Base-by-base conservation (phyloP, 2,113 vertebrate genomes). In the Murina feae region DNA sequence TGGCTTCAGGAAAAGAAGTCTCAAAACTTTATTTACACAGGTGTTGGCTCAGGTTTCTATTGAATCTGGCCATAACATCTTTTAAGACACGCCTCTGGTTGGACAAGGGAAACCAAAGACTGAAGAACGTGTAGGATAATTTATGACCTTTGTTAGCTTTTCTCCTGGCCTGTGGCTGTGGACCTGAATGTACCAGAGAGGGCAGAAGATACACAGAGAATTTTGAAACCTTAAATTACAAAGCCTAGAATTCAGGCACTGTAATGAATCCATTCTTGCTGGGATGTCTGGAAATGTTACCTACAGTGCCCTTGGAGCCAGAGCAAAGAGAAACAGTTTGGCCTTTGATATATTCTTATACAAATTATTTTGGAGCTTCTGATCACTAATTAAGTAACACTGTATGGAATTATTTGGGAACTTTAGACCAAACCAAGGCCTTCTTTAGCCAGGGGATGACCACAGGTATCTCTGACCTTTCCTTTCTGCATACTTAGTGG, bases 11-110 rank as follows among this genome's bases (percentile, higher is more conserved):
- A 92, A 95, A 97, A 95, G 92, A 94, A 96, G 58, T 69, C 69
- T 96, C 95, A 96, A 97, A 78, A 95, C 75, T 91, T 39, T 97
- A 97, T 97, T 97, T 97, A 93, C 96, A 96, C 95, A 97, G 97
- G 96, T 97, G 95, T 35, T 75, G 55, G 78, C 86, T 97, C 86
- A 92, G 79, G 86, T 95, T 97, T 97, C 90, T 96, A 91, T 94
- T 97, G 95, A 97, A 97, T 95, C 90, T 95, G 82, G 81, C 90
- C 80, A 94, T 78, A 89, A 49, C 28, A 47, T 81, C 93, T 44
- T 86, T 90, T 68, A 89, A 94, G 79, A 90, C 82, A 96, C 12
- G 2, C 78, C 85, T 93, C 72, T 96, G 51, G 65, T 53, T 90
- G 42, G 82, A 89, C 86, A 85, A 92, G 74, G 11, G 78, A 96